Base-by-base conservation (phyloP, 1,140 invertebrate species). In the Agrypnia vestita region DNA sequence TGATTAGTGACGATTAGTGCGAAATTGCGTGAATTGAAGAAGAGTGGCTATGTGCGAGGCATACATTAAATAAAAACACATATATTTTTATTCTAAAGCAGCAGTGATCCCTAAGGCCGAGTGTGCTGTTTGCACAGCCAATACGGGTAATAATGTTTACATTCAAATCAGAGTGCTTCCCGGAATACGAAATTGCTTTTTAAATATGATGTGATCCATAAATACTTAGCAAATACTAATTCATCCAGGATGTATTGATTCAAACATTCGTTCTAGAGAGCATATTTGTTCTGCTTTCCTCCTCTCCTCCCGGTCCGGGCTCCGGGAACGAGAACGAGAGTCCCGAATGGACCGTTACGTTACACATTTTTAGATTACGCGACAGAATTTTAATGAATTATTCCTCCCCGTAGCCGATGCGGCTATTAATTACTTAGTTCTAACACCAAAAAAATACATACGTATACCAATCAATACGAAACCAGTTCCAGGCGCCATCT, bases 311-410 rank as follows among this genome's bases (percentile, higher is more conserved):
- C n/a, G 8, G 43, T 15, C 13, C 1, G 49, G 49, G n/a, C 1
- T 1, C 49, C 49, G 25, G 25, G 25, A 35, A 6, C 25, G 25
- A 35, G 25, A 35, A 6, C 25, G 25, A 35, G 25, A 47, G 44
- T 69, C 64, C 64, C 64, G 12, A 15, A 69, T 17, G 64, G 15
- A 47, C 64, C 64, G 64, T 69, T 19, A 46, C 43, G 46, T 51
- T 51, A 1, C 49, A 51, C 1, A 17, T 69, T 69, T 69, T 69
- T 47, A 69, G 43, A 21, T 15, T 21, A 47, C 15, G 46, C 64
- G 64, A 69, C 43, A 47, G 64, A 69, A 46, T 69, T 69, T 69
- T 69, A 69, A 69, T 69, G 64, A 69, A 47, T 69, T 69, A 69
- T 69, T 35, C 43, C 43, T 69, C 64, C 64, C 64, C 13, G n/a